phyloP scores from a whole-genome alignment of 2,113 vertebrate species.

The Apteryx owenii region DNA sequence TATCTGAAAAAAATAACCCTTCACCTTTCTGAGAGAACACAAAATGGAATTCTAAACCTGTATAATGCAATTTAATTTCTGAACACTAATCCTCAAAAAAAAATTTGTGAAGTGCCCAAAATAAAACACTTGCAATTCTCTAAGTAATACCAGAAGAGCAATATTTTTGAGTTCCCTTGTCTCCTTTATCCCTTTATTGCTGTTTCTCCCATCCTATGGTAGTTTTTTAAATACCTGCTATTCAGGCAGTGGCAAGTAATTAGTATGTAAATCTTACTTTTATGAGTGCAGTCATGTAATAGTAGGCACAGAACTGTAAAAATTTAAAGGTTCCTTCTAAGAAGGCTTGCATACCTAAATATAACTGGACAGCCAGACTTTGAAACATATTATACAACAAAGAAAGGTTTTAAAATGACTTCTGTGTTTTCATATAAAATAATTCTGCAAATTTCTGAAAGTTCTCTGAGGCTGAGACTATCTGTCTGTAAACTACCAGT shows the following conservation, averaged over 20 bases:
- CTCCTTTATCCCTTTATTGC: neutral
- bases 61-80: neutral
- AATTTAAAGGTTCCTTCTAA: neutral
- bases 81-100: slow-evolving; percentile 9
- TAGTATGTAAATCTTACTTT: slow-evolving; percentile 37
- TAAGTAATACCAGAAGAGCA: slow-evolving; percentile 19
- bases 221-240: slow-evolving; percentile 35
- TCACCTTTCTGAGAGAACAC: neutral
- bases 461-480: neutral
- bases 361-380: neutral
- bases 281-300: neutral
- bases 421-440: neutral
- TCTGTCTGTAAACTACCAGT: neutral
- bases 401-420: neutral
- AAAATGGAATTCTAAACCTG: neutral
- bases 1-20: neutral
- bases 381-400: neutral
- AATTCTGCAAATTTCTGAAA: neutral
- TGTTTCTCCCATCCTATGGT: neutral
- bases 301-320: neutral
- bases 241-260: neutral
- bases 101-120: neutral
- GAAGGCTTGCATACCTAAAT: neutral
- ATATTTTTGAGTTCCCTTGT: neutral
- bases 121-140: neutral